Percentiles rank a stretch among this genome's conserved stretches.
These are phyloP conservation scores for Numenius arquata DNA, from an alignment of 2,113 vertebrate species.

Conservation along the genomic window DNA sequence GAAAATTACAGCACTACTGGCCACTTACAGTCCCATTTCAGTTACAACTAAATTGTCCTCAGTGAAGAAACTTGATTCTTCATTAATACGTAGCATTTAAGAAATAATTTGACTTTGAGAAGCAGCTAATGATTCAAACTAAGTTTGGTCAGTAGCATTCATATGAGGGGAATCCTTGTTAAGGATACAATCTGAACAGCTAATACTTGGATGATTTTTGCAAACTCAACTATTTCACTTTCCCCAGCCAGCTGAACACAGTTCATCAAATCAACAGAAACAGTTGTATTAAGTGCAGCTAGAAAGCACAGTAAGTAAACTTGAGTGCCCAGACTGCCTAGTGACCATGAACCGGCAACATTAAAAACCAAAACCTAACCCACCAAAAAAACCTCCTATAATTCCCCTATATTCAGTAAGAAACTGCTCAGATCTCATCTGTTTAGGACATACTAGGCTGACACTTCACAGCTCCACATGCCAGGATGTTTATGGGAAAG, in stretches of 20 bases:
- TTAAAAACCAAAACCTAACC: neutral
- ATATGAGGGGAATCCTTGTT: neutral
- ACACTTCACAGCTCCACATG: neutral
- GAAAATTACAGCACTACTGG: neutral
- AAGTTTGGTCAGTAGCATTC: neutral
- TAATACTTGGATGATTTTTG: slow-evolving; percentile 42
- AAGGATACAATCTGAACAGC: neutral
- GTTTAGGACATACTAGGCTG: neutral
- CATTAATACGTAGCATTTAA: neutral
- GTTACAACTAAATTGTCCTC: neutral
- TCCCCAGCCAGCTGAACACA: neutral
- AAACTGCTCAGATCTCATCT: neutral
- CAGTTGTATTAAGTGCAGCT: neutral
- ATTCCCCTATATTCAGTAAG: neutral
- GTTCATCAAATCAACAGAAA: slow-evolving; percentile 32
- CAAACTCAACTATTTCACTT: slow-evolving; percentile 31
- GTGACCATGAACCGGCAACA: neutral
- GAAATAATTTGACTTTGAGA: neutral
- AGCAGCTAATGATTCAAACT: neutral
- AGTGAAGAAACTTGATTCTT: neutral
- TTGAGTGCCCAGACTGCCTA: neutral
- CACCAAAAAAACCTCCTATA: neutral
- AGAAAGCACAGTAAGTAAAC: neutral
- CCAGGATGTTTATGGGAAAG: neutral
- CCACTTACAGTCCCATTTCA: neutral